A percentile compares a stretch with the other conserved stretches of the same genome.
Evolutionary conservation across 2,797 vertebrate species (phyloP).

Genomic region (Heliangelus exortis): DNA sequence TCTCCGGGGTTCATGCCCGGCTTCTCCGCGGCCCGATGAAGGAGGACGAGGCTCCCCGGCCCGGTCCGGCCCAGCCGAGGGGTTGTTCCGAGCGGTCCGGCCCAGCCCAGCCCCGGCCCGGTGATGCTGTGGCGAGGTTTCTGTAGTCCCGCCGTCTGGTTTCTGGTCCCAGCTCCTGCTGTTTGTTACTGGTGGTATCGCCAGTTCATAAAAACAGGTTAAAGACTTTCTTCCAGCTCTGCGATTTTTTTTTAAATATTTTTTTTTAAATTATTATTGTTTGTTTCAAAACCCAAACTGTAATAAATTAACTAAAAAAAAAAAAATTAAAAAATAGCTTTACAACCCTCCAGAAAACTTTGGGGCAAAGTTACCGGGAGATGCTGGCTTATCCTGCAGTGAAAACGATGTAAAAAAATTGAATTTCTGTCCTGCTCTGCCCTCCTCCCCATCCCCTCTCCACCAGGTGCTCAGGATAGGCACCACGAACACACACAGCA

Average conservation of each 20-base stretch:
- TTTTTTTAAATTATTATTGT: no score
- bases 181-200: not conserved
- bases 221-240: not conserved
- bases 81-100: not conserved
- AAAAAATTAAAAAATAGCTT: not conserved
- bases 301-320: not conserved
- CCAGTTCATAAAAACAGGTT: not conserved
- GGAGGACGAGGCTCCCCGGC: no score
- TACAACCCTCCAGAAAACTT: not conserved
- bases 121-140: not conserved
- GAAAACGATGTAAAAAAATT: not conserved
- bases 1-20: no score
- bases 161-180: not conserved
- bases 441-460: not conserved
- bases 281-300: not conserved
- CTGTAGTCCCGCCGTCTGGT: not conserved
- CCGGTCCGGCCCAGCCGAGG: not conserved
- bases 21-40: not conserved
- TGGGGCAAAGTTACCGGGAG: not conserved
- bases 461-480: not conserved
- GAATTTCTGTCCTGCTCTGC: not conserved
- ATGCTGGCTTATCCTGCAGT: not conserved
- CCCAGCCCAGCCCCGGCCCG: not conserved
- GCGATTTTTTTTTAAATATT: not conserved
- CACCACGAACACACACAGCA: not conserved